Evolutionary conservation across 2,797 vertebrate genomes (phyloP).

Genomic region (Siniperca scherzeri): DNA sequence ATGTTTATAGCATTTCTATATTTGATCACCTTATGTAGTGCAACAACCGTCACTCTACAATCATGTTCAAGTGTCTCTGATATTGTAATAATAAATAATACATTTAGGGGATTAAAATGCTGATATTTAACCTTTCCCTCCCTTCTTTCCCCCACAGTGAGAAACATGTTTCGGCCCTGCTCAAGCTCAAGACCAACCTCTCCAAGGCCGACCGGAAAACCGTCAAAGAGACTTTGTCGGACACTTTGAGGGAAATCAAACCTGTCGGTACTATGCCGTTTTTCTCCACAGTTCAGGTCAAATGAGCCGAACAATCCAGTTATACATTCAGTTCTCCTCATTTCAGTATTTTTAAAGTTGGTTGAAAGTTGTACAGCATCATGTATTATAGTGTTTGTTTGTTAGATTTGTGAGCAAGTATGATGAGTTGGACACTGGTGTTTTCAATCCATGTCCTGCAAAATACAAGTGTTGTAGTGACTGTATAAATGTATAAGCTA

Average conservation of each 20-base stretch:
- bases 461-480: too few relatives aligned
- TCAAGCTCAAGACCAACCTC: conserved; percentile 77
- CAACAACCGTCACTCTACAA: too few relatives aligned
- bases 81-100: background rate
- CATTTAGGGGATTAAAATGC: background rate
- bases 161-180: conserved; percentile 65
- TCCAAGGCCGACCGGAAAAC: conserved; percentile 50
- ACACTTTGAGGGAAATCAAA: conserved; percentile 9
- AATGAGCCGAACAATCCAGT: background rate
- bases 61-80: background rate
- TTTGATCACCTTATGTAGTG: too few relatives aligned
- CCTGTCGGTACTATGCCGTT: conserved; percentile 55
- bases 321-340: background rate
- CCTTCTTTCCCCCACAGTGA: conserved; percentile 53
- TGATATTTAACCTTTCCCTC: background rate
- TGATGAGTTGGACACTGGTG: background rate
- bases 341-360: background rate
- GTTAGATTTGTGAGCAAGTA: background rate
- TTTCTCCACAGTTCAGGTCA: conserved; percentile 71
- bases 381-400: background rate
- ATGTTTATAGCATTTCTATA: too few relatives aligned
- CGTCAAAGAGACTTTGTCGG: conserved; percentile 65
- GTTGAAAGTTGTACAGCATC: background rate
- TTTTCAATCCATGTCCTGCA: background rate
- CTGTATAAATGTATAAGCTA: background rate